These are phyloP conservation scores for Proales similis DNA, from an alignment of 1,140 invertebrate genomes.

Conservation along the genomic window DNA sequence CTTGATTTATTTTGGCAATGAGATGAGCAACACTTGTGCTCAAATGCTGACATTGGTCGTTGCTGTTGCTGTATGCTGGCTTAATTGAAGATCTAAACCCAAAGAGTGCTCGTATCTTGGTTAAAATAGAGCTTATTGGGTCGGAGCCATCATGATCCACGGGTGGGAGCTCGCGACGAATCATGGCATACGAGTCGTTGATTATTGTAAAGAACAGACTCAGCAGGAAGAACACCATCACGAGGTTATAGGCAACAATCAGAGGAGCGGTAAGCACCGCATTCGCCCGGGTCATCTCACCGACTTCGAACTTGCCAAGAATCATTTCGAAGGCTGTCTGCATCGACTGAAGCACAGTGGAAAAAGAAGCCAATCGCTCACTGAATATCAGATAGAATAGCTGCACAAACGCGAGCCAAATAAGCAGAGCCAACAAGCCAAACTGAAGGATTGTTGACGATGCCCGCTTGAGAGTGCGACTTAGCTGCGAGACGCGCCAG, in stretches of 20 bases:
- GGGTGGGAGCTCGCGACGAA: no score
- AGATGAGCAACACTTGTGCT: no score
- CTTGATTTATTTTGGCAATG: no score
- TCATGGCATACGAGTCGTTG: background rate
- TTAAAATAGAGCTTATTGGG: no score
- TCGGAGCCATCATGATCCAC: no score
- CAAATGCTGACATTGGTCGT: no score
- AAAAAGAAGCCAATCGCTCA: slow-evolving; percentile 51
- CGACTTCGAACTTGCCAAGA: background rate
- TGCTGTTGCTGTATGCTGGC: no score
- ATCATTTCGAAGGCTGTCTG: slow-evolving; percentile 58
- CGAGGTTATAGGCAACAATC: slow-evolving; percentile 33
- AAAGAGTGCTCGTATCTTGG: no score
- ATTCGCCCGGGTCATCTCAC: background rate
- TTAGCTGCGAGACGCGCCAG: slow-evolving; percentile 53
- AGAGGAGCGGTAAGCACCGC: slow-evolving; percentile 37
- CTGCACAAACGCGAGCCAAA: slow-evolving; percentile 51
- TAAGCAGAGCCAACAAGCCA: slow-evolving; percentile 49
- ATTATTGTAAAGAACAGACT: slow-evolving; percentile 3
- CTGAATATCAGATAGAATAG: slow-evolving; percentile 57
- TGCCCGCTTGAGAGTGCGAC: slow-evolving; percentile 46
- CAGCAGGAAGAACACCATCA: slow-evolving; percentile 5
- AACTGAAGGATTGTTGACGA: slow-evolving; percentile 48
- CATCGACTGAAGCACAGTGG: slow-evolving; percentile 53
- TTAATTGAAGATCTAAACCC: no score